Conservation (phyloP, 2,797 vertebrate genomes). For the Amblyraja radiata region DNA sequence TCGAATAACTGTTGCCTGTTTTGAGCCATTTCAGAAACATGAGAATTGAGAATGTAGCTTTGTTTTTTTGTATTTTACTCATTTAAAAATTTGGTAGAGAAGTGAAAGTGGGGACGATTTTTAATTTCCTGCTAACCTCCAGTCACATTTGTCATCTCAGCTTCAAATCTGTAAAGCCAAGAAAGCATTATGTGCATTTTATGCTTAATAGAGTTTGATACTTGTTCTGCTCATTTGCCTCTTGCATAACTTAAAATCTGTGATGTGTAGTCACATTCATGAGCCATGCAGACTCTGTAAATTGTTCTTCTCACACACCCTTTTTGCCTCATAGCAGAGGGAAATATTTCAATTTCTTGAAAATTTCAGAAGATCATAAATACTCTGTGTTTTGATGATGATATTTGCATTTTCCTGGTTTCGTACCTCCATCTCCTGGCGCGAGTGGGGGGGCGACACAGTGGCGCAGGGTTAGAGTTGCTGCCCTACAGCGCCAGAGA, state of each 20-base stretch:
- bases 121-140: neutral
- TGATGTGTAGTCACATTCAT: neutral
- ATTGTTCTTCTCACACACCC: too few relatives aligned
- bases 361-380: neutral
- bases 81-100: neutral
- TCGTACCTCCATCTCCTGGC: neutral
- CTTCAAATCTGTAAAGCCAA: neutral
- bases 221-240: neutral
- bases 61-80: neutral
- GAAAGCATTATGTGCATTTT: neutral
- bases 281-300: neutral
- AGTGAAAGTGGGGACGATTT: neutral
- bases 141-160: neutral
- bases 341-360: neutral
- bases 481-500: too few relatives aligned
- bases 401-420: neutral
- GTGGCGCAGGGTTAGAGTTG: too few relatives aligned
- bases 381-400: neutral
- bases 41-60: neutral
- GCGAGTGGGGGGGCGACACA: too few relatives aligned
- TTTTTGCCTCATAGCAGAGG: neutral
- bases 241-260: neutral
- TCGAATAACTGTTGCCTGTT: neutral
- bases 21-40: neutral
- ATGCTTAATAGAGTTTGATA: neutral